Evolutionary conservation across 2,797 vertebrate species (phyloP).

Genomic region (Myiotriccus ornatus): DNA sequence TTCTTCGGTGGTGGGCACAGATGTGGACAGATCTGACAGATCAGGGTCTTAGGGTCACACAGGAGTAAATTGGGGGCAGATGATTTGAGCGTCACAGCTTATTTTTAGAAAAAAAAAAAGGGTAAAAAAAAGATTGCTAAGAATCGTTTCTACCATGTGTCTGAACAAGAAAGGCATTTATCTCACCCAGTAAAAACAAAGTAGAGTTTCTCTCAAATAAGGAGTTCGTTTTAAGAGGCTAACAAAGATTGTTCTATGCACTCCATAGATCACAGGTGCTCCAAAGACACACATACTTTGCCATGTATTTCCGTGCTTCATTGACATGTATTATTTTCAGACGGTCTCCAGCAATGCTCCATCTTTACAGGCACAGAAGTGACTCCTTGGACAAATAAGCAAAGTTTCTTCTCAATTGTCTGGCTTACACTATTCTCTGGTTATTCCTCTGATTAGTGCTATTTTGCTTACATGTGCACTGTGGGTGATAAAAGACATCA

Average conservation of each 20-base stretch:
- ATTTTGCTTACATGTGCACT: neutral
- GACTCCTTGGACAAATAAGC: neutral
- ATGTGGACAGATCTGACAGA: conserved; percentile 83
- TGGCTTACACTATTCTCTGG: neutral
- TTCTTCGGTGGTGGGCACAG: conserved; percentile 79
- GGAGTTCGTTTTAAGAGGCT: conserved; percentile 12
- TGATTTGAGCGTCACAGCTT: conserved; percentile 81
- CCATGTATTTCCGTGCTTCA: neutral
- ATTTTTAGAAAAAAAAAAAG: conserved; percentile 77
- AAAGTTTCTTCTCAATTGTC: neutral
- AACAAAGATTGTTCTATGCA: conserved; percentile 42
- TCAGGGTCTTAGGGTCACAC: conserved; percentile 87
- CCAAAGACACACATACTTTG: neutral
- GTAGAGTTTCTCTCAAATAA: conserved; percentile 27
- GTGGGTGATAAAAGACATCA: neutral
- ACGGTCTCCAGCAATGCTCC: neutral
- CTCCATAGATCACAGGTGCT: conserved; percentile 28
- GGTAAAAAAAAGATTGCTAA: conserved; percentile 37
- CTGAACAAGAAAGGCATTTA: conserved; percentile 63
- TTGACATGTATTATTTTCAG: conserved; percentile 19
- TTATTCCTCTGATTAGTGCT: neutral
- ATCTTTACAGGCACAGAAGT: neutral
- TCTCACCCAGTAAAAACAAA: conserved; percentile 53
- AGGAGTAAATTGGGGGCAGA: conserved; percentile 96
- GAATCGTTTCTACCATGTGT: conserved; percentile 69